Conservation (phyloP, 2,113 vertebrate species). For the Scartelaos histophorus region DNA sequence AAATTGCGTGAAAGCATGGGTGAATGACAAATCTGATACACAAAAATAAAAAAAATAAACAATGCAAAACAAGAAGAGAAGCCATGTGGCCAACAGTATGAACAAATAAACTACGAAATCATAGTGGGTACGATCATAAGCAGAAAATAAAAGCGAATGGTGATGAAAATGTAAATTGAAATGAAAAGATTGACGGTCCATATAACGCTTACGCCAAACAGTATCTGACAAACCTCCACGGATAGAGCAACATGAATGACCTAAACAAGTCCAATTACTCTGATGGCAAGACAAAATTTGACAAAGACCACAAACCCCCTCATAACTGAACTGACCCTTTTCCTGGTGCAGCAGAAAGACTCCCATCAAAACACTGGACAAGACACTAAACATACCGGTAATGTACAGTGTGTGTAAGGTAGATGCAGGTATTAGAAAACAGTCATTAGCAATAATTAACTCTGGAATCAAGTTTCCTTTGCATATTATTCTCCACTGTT, state of each 20-base stretch:
- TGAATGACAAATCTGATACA: slow-evolving; percentile 73
- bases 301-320: slow-evolving; percentile 43
- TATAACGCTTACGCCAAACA: slow-evolving; percentile 35
- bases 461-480: too few species aligned
- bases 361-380: slow-evolving; percentile 33
- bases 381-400: not conserved
- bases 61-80: slow-evolving; percentile 31
- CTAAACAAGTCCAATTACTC: slow-evolving; percentile 43
- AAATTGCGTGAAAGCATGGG: slow-evolving; percentile 81
- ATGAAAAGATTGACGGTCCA: slow-evolving; percentile 16
- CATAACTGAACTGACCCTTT: slow-evolving; percentile 6
- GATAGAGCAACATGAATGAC: slow-evolving; percentile 8
- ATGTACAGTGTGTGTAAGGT: not conserved
- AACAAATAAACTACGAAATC: slow-evolving; percentile 28
- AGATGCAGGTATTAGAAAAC: not conserved
- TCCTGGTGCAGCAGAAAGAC: slow-evolving; percentile 11
- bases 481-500: too few species aligned
- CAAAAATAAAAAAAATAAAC: slow-evolving; percentile 65
- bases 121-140: slow-evolving; percentile 28
- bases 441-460: not conserved
- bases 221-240: not conserved
- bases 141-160: slow-evolving; percentile 37
- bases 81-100: not conserved
- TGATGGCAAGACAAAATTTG: slow-evolving; percentile 48
- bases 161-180: not conserved